These are phyloP conservation scores for Hiodon tergisus DNA, from an alignment of 2,113 vertebrate species.

Conservation along the genomic window DNA sequence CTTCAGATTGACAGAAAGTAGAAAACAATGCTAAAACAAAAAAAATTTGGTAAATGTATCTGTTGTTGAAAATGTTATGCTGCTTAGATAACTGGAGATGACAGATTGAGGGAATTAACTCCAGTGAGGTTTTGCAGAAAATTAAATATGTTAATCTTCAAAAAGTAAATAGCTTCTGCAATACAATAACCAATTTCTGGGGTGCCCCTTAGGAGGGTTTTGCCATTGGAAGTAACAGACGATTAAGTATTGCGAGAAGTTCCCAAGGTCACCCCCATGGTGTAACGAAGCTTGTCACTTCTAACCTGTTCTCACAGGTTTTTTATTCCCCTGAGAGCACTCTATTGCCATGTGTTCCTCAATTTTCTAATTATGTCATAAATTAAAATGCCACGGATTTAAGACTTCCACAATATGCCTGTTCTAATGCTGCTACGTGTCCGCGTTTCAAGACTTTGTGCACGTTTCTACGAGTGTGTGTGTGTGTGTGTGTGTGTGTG, in stretches of 20 bases:
- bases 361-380: conserved; percentile 67
- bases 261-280: conserved; percentile 65
- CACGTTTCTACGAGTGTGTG: conserved; percentile 21
- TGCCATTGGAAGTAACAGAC: conserved; percentile 68
- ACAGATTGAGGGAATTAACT: conserved; percentile 65
- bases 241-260: conserved; percentile 55
- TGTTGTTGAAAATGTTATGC: not conserved
- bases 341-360: conserved; percentile 65
- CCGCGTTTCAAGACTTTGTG: too few relatives aligned
- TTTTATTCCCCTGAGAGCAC: conserved; percentile 57
- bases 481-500: conserved; percentile 22
- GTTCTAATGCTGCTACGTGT: not conserved
- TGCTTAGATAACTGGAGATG: conserved; percentile 66
- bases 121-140: conserved; percentile 71
- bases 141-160: conserved; percentile 81
- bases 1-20: too few relatives aligned
- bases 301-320: conserved; percentile 63
- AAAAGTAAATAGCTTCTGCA: conserved; percentile 76
- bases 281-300: conserved; percentile 48
- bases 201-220: conserved; percentile 71
- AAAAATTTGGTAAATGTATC: too few relatives aligned
- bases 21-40: too few relatives aligned
- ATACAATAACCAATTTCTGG: conserved; percentile 78
- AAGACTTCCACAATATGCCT: conserved; percentile 46
- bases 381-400: conserved; percentile 49